These are phyloP conservation scores for Vidua macroura DNA, from an alignment of 2,113 vertebrate species.

Conservation along the genomic window DNA sequence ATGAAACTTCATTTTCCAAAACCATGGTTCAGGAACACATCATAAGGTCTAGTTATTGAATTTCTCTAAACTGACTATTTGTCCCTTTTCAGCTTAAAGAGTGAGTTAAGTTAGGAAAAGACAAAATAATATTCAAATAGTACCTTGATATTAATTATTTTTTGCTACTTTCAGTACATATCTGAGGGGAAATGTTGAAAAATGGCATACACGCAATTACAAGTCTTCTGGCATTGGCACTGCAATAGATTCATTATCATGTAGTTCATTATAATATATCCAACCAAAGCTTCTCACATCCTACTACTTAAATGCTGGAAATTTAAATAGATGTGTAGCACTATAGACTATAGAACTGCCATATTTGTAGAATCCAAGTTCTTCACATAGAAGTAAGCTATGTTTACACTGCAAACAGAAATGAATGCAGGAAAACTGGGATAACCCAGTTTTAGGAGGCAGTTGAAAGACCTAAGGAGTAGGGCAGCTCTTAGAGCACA, in stretches of 20 bases:
- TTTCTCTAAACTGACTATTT: not conserved
- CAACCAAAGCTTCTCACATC: not conserved
- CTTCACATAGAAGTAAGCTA: not conserved
- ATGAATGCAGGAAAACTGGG: not conserved
- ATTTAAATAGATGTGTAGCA: not conserved
- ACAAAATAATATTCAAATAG: not conserved
- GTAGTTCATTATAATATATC: not conserved
- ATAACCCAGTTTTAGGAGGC: not conserved
- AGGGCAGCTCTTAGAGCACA: not conserved
- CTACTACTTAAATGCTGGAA: not conserved
- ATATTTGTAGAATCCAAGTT: not conserved
- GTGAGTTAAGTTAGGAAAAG: not conserved
- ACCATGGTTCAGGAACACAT: not conserved
- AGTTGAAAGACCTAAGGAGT: not conserved
- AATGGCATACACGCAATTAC: not conserved
- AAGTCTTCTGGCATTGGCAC: not conserved
- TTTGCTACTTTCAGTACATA: not conserved
- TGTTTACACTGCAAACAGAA: not conserved
- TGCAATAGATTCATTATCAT: not conserved
- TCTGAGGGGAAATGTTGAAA: not conserved
- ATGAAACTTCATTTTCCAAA: constrained; percentile 44
- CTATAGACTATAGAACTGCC: not conserved
- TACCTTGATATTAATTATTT: not conserved
- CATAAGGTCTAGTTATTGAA: not conserved
- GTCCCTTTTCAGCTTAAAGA: not conserved